Conservation (phyloP, 2,113 vertebrate genomes). For the Grallaria varia region DNA sequence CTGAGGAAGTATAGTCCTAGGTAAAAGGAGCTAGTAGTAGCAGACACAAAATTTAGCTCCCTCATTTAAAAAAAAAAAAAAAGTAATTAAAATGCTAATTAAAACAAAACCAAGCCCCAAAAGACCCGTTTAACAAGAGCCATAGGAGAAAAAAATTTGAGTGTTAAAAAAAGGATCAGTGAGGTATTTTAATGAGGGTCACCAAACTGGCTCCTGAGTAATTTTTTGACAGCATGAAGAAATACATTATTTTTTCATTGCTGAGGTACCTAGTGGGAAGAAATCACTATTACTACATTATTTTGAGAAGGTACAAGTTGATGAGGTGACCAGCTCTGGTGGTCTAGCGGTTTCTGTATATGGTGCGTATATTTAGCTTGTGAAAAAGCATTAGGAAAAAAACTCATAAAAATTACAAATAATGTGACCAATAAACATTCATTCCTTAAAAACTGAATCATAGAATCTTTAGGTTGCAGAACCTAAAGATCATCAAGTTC, state of each 20-base stretch:
- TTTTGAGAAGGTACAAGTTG: not conserved
- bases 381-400: not conserved
- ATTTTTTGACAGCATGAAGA: not conserved
- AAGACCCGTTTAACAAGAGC: not conserved
- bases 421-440: not conserved
- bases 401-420: not conserved
- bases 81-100: not conserved
- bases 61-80: not conserved
- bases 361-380: not conserved
- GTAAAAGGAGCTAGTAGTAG: not conserved
- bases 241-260: not conserved
- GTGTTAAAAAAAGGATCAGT: not conserved
- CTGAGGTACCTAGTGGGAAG: not conserved
- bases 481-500: not conserved
- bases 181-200: not conserved
- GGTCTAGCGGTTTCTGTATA: not conserved
- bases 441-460: not conserved
- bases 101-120: not conserved
- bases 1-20: not conserved
- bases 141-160: not conserved
- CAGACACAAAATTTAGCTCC: not conserved
- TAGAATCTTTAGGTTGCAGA: rapidly evolving
- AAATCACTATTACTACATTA: not conserved
- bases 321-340: too few relatives aligned
- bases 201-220: not conserved